phyloP scores from a whole-genome alignment of 92 coral and sea anemone species.

The Nematostella vectensis region DNA sequence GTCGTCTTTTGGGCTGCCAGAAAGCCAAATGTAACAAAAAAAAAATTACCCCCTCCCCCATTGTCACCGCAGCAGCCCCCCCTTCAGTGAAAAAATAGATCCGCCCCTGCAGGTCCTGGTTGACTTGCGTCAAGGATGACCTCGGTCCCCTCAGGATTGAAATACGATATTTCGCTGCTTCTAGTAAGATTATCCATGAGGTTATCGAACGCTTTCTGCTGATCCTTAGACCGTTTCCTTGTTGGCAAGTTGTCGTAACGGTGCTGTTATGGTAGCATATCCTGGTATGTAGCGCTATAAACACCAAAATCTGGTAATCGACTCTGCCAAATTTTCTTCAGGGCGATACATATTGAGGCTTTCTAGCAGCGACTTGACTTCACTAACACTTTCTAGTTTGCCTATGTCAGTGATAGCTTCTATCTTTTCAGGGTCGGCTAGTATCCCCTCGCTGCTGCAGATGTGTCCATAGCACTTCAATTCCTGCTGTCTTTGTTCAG shows the following conservation, averaged over 20 bases:
- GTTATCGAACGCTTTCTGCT: constrained; percentile 33
- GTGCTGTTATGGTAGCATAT: constrained; percentile 39
- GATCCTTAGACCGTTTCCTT: constrained; percentile 54
- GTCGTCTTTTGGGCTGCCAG: constrained; percentile 41
- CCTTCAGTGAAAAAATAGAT: constrained; percentile 31
- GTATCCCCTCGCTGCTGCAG: constrained; percentile 17
- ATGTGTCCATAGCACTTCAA: constrained; percentile 35
- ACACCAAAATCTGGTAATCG: constrained; percentile 2
- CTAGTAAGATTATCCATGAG: constrained; percentile 45
- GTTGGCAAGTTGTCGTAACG: constrained; percentile 30
- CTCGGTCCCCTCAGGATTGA: constrained; percentile 35
- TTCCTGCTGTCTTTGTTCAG: too few relatives aligned
- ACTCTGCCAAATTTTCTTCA: constrained; percentile 18
- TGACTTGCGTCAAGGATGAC: constrained; percentile 44
- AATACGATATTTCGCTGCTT: constrained; percentile 40
- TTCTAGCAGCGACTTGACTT: constrained; percentile 30
- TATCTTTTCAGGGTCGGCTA: constrained; percentile 27
- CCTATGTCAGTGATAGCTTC: constrained; percentile 21
- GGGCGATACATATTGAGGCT: constrained; percentile 46
- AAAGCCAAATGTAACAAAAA: too few relatives aligned
- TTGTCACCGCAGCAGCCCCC: constrained; percentile 50
- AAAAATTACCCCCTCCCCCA: too few relatives aligned
- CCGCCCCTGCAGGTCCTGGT: constrained; percentile 29
- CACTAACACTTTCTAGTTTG: constrained; percentile 21
- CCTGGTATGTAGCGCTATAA: constrained; percentile 20